Base-by-base conservation (phyloP, 2,888 invertebrate species). In the Eustalomyia histrio region DNA sequence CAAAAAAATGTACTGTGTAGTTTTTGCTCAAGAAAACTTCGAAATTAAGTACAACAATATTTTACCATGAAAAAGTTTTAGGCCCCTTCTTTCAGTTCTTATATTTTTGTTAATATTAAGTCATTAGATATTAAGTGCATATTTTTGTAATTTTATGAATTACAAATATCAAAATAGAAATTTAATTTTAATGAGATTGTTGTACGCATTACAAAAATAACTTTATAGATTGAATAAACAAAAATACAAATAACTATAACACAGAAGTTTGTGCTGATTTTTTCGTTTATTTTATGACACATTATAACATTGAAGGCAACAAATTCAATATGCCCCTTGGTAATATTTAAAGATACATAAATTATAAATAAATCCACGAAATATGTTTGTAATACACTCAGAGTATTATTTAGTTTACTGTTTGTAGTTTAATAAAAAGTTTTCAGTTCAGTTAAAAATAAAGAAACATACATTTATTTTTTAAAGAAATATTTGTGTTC, bases 41-140 rank as follows among this genome's bases (percentile, higher is more conserved):
- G 57, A 76, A 61, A 65, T 55, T 52, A 72, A 76, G 61, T 57
- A 76, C 43, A 8, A 33, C 57, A 80, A 75, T 75, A 24, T 67
- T 74, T 71, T 65, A 16, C 0, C 6, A 53, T 43, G 14, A 21
- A 18, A 39, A 39, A 39, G 33, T 14, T 33, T 35, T 29, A 5
- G 47, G 24, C 14, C 33, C 16, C 29, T 33, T 8, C 12, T 21
- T 16, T 16, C 12, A 29, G 24, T 7, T 16, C 17, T 18, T 33
- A 14, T 43, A 2, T 14, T 43, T 43, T 43, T 14, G n/a, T 43
- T 43, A 57, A 63, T 55, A 72, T 76, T n/a, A 50, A 73, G 29
- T 76, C 67, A 52, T 52, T 68, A 47, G 67, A 80, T 58, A 73
- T 76, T 80, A 76, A 80, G 72, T 60, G 72, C 52, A 58, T 68